Conservation (phyloP, 2,888 invertebrate species). For the Deilephila porcellus region DNA sequence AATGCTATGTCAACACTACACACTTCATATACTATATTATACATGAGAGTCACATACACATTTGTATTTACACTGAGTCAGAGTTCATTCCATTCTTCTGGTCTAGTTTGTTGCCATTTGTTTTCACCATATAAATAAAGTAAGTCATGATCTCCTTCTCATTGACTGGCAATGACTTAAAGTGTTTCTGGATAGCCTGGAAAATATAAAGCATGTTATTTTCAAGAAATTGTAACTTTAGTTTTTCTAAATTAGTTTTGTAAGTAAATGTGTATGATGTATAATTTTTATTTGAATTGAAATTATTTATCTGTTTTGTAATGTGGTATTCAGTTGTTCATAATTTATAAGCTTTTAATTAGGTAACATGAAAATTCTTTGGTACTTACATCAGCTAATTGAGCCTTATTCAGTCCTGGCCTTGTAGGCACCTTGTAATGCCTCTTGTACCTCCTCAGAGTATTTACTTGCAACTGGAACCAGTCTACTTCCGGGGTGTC, state of each 20-base stretch:
- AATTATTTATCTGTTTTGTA: no score
- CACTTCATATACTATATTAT: constrained; percentile 43
- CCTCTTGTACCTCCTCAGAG: constrained; percentile 96
- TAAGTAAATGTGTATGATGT: no score
- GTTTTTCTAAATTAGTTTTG: no score
- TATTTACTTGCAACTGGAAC: constrained; percentile 96
- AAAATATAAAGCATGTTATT: constrained; percentile 55
- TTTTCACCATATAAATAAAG: constrained; percentile 98
- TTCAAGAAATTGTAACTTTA: no score
- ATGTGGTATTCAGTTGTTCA: no score
- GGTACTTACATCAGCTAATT: constrained; percentile 94
- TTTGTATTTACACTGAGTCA: constrained; percentile 77
- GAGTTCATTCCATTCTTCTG: constrained; percentile 91
- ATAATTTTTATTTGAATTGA: no score
- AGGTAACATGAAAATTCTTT: neutral
- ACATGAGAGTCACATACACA: constrained; percentile 59
- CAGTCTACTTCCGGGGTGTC: constrained; percentile 97
- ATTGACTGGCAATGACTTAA: constrained; percentile 96
- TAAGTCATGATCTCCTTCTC: constrained; percentile 98
- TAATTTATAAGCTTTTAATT: neutral
- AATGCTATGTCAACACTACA: constrained; percentile 58
- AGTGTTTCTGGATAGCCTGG: constrained; percentile 97
- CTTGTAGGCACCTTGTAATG: constrained; percentile 96
- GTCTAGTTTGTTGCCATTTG: constrained; percentile 94
- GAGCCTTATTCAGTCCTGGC: constrained; percentile 97